Conservation (phyloP, 2,888 invertebrate genomes). For the Blastobasis lacticolella region DNA sequence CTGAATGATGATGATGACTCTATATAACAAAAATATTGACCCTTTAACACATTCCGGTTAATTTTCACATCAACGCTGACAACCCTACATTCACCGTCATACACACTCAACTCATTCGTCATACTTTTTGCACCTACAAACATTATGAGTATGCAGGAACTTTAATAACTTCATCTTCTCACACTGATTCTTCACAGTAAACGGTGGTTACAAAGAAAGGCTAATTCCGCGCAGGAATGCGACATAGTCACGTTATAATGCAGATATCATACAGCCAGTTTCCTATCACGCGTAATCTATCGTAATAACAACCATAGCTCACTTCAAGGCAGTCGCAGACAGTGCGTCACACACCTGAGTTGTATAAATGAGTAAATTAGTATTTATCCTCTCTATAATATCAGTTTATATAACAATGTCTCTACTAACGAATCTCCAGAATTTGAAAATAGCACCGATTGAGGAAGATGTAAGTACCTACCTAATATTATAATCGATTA, state of each 20-base stretch:
- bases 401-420: too few relatives aligned
- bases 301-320: constrained; percentile 19
- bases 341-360: constrained; percentile 19
- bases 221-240: not conserved
- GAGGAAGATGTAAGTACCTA: constrained; percentile 35
- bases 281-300: constrained; percentile 17
- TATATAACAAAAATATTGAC: too few relatives aligned
- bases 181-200: not conserved
- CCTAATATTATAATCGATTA: constrained; percentile 1
- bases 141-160: too few relatives aligned
- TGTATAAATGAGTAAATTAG: constrained; percentile 1
- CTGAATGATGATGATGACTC: too few relatives aligned
- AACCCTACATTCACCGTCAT: constrained; percentile 5
- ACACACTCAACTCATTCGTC: too few relatives aligned
- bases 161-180: not conserved
- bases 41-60: too few relatives aligned
- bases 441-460: constrained; percentile 34
- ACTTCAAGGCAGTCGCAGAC: constrained; percentile 35
- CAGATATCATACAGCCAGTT: not conserved
- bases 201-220: not conserved
- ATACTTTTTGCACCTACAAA: too few relatives aligned
- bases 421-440: constrained; percentile 13
- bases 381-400: not conserved
- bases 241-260: not conserved
- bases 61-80: constrained; percentile 8